Evolutionary conservation across 2,888 invertebrate species (phyloP), one percentile per base, ranked within the genome.

Genomic region (Lycia hirtaria): DNA sequence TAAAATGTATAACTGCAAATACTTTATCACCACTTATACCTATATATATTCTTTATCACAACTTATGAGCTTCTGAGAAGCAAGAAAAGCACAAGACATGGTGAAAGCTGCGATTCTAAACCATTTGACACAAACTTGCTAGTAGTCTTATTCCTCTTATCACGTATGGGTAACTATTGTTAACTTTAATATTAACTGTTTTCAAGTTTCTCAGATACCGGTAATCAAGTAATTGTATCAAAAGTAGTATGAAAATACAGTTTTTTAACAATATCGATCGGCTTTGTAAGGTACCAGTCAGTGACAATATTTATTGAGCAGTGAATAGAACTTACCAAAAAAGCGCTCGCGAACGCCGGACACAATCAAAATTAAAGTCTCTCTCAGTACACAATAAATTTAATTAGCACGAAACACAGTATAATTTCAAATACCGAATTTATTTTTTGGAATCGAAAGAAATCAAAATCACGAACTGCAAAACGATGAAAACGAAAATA

Each of bases 201-300:
- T 38, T 20, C 2, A n/a, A 26, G 12, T n/a, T n/a, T n/a, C 2
- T 37, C 9, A 17, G 3, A 2, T 17, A 48, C 33, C n/a, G 4
- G 6, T 9, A 12, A 30, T 14, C 7, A 17, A 9, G 26, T 19
- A 24, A 38, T n/a, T 9, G 40, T 32, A 22, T n/a, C 3, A 14
- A 38, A 53, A 32, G 54, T 62, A 49, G 56, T 56, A 73, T 69
- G 74, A 76, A 72, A 78, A 78, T 67, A 72, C 75, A 70, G 83
- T 81, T 83, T 83, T 82, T 62, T 54, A 32, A 38, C 24, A 80
- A 69, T 88, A 90, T 90, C 87, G 90, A 90, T 90, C 88, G 87
- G 76, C 72, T 81, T 73, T 78, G 79, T 73, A 72, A 33, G 20
- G 48, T 52, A 45, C 54, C 38, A 53, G 48, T 57, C 33, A 14